Percentiles rank a stretch among this genome's conserved stretches.
Evolutionary conservation across 35 echinoderm and acorn worm genomes (phyloP).

Genomic region (Ophioderma brevispina): DNA sequence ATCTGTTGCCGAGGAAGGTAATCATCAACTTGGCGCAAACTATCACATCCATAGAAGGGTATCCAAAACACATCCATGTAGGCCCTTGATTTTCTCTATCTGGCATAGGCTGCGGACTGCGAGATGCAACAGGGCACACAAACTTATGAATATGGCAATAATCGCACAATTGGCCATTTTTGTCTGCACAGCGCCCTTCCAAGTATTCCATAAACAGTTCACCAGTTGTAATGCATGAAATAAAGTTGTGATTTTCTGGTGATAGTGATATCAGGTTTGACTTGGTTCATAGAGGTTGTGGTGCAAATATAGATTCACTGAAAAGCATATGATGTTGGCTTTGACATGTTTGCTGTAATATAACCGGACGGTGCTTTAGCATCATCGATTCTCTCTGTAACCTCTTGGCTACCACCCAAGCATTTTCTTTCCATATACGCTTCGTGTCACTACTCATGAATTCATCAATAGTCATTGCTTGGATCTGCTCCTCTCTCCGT

Average conservation of each 20-base stretch:
- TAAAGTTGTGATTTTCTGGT: background rate
- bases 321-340: background rate
- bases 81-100: background rate
- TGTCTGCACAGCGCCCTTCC: too few species aligned
- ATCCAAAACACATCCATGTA: background rate
- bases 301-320: background rate
- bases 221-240: background rate
- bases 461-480: slow-evolving; percentile 1
- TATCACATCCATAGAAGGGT: background rate
- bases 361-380: background rate
- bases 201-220: too few species aligned
- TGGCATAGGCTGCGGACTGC: background rate
- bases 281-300: background rate
- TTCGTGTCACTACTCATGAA: background rate
- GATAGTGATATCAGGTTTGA: background rate
- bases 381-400: background rate
- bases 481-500: background rate
- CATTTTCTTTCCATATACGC: background rate
- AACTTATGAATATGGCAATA: too few species aligned
- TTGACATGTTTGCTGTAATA: background rate
- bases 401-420: background rate
- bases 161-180: too few species aligned
- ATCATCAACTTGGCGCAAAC: background rate
- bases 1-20: background rate
- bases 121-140: too few species aligned